Evolutionary conservation across 23 tunicate species (phyloP).

Genomic region (Corella eumyota): DNA sequence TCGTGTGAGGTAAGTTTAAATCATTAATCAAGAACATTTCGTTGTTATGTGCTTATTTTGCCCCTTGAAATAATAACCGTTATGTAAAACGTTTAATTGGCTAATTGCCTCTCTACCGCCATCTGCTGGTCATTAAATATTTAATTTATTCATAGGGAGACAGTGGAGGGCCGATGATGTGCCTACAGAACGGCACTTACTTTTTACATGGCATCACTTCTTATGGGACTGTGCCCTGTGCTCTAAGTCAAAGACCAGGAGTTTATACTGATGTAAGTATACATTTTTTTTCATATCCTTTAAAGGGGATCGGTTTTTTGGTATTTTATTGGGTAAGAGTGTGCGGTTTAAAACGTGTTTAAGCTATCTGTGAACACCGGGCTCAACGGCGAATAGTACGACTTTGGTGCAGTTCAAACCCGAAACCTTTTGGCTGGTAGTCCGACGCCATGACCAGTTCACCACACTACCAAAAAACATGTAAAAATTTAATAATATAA

Average conservation of each 20-base stretch:
- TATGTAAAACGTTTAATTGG: not conserved
- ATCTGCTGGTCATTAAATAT: not conserved
- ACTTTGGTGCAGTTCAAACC: no score
- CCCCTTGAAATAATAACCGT: not conserved
- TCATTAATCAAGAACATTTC: slow-evolving; percentile 1
- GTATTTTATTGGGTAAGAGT: no score
- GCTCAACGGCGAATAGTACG: no score
- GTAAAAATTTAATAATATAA: no score
- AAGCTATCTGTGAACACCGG: no score
- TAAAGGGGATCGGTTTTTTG: no score
- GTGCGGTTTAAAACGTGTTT: no score
- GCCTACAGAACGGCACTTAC: slow-evolving; percentile 22
- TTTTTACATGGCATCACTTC: slow-evolving; percentile 45
- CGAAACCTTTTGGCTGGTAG: no score
- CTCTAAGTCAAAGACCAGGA: slow-evolving; percentile 24
- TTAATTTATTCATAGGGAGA: slow-evolving; percentile 31
- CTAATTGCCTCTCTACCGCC: not conserved
- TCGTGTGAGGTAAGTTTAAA: slow-evolving; percentile 28
- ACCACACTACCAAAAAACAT: no score
- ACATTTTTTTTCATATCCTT: not conserved
- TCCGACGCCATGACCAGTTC: no score
- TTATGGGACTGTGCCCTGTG: slow-evolving; percentile 46
- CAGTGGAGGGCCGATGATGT: slow-evolving; percentile 58
- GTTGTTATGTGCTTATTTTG: no score
- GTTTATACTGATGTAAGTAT: slow-evolving; percentile 46